Evolutionary conservation across 2,113 vertebrate species (phyloP).

Genomic region (Silurus meridionalis): DNA sequence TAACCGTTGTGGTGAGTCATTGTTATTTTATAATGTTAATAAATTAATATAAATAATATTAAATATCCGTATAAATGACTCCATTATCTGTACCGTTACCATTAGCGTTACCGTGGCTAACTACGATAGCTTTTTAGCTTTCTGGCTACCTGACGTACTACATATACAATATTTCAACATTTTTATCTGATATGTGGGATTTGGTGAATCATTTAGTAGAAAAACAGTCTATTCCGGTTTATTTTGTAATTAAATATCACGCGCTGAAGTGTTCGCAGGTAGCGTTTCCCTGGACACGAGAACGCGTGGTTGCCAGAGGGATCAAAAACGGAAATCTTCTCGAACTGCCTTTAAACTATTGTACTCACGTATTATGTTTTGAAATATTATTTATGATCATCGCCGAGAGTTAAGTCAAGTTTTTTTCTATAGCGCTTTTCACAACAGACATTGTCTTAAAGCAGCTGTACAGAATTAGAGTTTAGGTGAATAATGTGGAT

Average conservation of each 20-base stretch:
- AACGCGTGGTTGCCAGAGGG: constrained; percentile 12
- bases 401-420: too few species aligned
- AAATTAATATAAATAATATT: background rate
- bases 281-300: constrained; percentile 21
- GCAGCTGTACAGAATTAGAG: too few species aligned
- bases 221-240: background rate
- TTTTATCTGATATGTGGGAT: background rate
- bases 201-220: background rate
- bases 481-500: too few species aligned
- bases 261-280: background rate
- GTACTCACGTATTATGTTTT: too few species aligned
- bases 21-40: background rate
- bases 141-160: background rate
- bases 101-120: background rate
- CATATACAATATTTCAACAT: background rate
- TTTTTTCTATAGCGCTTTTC: too few species aligned
- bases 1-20: constrained; percentile 88
- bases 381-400: too few species aligned
- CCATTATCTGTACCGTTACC: background rate
- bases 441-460: too few species aligned
- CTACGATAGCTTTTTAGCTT: background rate
- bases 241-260: background rate
- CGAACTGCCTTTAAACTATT: background rate
- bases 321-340: background rate
- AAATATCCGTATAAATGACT: too few species aligned